phyloP scores from a whole-genome alignment of 92 coral and sea anemone species.

The Micromussa lordhowensis region DNA sequence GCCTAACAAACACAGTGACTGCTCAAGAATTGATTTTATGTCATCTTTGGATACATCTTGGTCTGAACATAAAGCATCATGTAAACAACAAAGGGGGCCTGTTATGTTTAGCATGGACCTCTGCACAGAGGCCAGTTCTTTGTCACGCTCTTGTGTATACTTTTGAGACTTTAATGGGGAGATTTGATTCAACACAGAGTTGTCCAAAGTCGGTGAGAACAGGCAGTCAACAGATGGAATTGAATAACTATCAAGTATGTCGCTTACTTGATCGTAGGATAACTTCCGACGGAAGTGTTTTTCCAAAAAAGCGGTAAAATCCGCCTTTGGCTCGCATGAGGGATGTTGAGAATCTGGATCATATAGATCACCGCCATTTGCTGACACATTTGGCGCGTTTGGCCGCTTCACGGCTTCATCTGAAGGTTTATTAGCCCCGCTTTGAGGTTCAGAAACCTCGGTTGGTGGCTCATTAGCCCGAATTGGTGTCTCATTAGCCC shows the following conservation, averaged over 20 bases:
- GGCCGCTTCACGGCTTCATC: neutral
- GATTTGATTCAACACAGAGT: neutral
- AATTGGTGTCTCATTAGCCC: too few species aligned
- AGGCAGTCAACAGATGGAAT: constrained; percentile 2
- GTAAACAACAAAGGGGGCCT: constrained; percentile 48
- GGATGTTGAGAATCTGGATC: neutral
- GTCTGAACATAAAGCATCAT: constrained; percentile 24
- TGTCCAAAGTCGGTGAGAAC: neutral
- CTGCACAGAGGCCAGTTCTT: constrained; percentile 44
- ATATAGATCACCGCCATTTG: too few species aligned
- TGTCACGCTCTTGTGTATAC: constrained; percentile 43
- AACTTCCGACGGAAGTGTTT: constrained; percentile 10
- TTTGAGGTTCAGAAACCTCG: too few species aligned
- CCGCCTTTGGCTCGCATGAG: too few species aligned
- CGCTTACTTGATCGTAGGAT: neutral
- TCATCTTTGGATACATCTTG: neutral
- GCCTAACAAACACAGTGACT: neutral
- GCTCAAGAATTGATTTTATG: neutral
- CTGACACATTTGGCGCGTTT: neutral
- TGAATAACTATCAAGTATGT: neutral
- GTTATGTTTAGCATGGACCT: too few species aligned
- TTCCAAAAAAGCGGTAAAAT: constrained; percentile 7
- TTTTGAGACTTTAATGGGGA: constrained; percentile 11
- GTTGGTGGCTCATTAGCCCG: too few species aligned
- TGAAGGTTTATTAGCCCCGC: too few species aligned